Conservation (phyloP, 2,888 invertebrate genomes). For the Euplexia lucipara region DNA sequence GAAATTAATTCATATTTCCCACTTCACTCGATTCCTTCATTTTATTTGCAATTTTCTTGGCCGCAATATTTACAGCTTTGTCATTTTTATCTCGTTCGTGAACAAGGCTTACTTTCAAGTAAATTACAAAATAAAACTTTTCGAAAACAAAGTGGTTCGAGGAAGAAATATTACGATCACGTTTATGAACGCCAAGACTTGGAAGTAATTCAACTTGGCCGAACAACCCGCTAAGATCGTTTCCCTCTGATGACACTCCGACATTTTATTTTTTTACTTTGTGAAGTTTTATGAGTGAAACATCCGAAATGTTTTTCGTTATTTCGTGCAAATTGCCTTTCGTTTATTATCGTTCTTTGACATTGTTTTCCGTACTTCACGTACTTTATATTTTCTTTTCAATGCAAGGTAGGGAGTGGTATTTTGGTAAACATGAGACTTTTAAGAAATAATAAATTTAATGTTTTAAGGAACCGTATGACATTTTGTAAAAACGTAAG, state of each 20-base stretch:
- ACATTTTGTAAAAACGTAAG: neutral
- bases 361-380: constrained; percentile 40
- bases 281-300: constrained; percentile 68
- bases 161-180: constrained; percentile 77
- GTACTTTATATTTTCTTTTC: constrained; percentile 28
- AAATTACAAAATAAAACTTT: constrained; percentile 78
- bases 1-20: constrained; percentile 25
- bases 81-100: constrained; percentile 56
- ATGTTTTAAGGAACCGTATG: neutral
- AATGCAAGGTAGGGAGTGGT: constrained; percentile 3
- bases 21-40: constrained; percentile 20
- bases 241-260: constrained; percentile 75
- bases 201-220: constrained; percentile 83
- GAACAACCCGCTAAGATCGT: constrained; percentile 75
- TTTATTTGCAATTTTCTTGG: constrained; percentile 38
- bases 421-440: constrained; percentile 2
- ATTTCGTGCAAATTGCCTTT: constrained; percentile 56
- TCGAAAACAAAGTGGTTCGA: constrained; percentile 71
- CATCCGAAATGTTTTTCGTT: constrained; percentile 58
- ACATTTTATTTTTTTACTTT: constrained; percentile 64
- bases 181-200: constrained; percentile 75
- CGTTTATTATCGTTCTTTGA: constrained; percentile 52
- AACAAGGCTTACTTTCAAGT: constrained; percentile 63
- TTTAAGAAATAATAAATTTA: neutral
- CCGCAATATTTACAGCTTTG: constrained; percentile 52